phyloP scores from a whole-genome alignment of 2,797 vertebrate species.

The Leptatherina wallacei region DNA sequence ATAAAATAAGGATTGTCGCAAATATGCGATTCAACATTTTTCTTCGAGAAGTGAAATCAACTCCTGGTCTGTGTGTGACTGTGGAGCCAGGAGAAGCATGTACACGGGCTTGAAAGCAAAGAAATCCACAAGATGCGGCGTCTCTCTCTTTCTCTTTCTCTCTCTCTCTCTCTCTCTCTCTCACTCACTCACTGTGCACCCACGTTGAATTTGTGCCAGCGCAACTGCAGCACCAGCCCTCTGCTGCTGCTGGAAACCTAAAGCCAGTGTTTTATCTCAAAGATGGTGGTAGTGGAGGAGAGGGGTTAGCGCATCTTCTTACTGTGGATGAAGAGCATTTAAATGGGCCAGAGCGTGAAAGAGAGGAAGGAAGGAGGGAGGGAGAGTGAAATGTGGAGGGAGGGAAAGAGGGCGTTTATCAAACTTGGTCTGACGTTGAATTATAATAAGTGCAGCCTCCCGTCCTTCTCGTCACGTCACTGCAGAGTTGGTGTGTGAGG shows the following conservation, averaged over 20 bases:
- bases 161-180: constrained; percentile 71
- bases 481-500: constrained; percentile 76
- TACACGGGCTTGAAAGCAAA: constrained; percentile 81
- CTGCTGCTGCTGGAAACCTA: constrained; percentile 62
- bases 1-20: constrained; percentile 82
- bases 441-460: constrained; percentile 85
- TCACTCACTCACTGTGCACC: constrained; percentile 74
- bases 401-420: constrained; percentile 84
- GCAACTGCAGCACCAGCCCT: constrained; percentile 77
- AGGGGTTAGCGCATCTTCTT: constrained; percentile 52
- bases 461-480: constrained; percentile 73
- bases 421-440: constrained; percentile 91
- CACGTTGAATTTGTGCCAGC: constrained; percentile 76
- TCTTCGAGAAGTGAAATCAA: constrained; percentile 85
- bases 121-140: constrained; percentile 81
- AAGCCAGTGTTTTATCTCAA: constrained; percentile 81
- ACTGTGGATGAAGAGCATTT: constrained; percentile 80
- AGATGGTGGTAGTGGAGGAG: constrained; percentile 83
- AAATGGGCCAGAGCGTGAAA: constrained; percentile 78
- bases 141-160: constrained; percentile 69
- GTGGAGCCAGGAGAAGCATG: constrained; percentile 82
- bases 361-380: constrained; percentile 1
- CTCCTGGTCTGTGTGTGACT: constrained; percentile 85
- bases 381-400: neutral
- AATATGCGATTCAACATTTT: constrained; percentile 88